A percentile compares a stretch with the other conserved stretches of the same genome.
These are phyloP conservation scores for Helogale parvula DNA, from an alignment of 2,113 vertebrate genomes.

Conservation along the genomic window DNA sequence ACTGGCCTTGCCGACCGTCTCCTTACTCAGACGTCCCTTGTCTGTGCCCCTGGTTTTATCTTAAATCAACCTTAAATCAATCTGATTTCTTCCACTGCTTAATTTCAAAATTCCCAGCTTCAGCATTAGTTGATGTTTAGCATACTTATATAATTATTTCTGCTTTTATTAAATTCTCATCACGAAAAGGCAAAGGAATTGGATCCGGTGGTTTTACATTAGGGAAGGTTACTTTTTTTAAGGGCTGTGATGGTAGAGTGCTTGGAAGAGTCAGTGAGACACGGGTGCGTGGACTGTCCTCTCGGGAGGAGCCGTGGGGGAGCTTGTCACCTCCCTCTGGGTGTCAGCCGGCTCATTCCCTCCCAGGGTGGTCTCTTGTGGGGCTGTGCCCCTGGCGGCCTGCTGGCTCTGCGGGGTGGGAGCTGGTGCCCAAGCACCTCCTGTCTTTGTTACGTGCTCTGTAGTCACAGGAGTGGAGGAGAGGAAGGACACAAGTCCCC, in stretches of 20 bases:
- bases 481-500: not conserved
- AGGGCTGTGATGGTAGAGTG: rapidly evolving
- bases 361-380: rapidly evolving
- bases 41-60: not conserved
- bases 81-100: not conserved
- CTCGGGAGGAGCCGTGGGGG: rapidly evolving
- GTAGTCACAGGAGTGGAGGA: not conserved
- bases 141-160: not conserved
- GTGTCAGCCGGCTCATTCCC: rapidly evolving
- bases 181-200: not conserved
- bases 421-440: not conserved
- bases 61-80: not conserved
- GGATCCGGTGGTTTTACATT: not conserved
- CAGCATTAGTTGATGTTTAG: not conserved
- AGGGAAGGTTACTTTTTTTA: not conserved
- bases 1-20: not conserved
- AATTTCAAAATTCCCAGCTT: not conserved
- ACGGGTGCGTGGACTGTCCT: rapidly evolving
- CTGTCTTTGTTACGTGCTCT: rapidly evolving
- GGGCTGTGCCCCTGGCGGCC: not conserved
- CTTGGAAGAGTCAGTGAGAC: not conserved
- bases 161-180: not conserved
- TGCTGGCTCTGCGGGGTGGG: not conserved
- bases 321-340: not conserved
- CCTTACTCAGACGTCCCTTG: not conserved